Evolutionary conservation across 2,113 vertebrate species (phyloP).

Genomic region (Notiomystis cincta): DNA sequence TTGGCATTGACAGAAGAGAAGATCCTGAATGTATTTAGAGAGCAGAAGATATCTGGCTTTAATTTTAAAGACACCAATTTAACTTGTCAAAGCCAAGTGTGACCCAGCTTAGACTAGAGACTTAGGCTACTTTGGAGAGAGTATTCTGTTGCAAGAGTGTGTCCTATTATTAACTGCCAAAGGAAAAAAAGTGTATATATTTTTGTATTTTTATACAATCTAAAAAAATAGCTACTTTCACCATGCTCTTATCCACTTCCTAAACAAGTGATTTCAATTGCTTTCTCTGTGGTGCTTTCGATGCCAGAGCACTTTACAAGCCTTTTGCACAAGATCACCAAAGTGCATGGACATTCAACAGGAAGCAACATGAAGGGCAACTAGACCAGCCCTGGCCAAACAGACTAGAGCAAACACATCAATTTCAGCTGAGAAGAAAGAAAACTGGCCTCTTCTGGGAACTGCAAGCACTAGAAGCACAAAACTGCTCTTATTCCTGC

Average conservation of each 20-base stretch:
- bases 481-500: neutral
- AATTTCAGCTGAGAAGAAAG: neutral
- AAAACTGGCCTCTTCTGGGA: neutral
- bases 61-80: neutral
- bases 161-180: neutral
- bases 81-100: neutral
- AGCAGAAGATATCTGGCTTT: neutral
- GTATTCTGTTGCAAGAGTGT: neutral
- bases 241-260: neutral
- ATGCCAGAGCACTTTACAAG: neutral
- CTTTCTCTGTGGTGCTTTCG: neutral
- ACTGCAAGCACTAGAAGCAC: neutral
- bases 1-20: neutral
- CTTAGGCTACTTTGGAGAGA: neutral
- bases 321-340: neutral
- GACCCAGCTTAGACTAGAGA: neutral
- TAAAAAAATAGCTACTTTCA: neutral
- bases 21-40: neutral
- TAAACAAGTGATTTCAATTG: neutral
- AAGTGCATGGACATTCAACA: neutral
- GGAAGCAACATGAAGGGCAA: neutral
- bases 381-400: neutral
- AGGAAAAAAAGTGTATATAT: neutral
- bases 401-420: neutral
- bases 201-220: neutral